Conservation (phyloP, 2,797 vertebrate species). For the Coregonus suidteri region DNA sequence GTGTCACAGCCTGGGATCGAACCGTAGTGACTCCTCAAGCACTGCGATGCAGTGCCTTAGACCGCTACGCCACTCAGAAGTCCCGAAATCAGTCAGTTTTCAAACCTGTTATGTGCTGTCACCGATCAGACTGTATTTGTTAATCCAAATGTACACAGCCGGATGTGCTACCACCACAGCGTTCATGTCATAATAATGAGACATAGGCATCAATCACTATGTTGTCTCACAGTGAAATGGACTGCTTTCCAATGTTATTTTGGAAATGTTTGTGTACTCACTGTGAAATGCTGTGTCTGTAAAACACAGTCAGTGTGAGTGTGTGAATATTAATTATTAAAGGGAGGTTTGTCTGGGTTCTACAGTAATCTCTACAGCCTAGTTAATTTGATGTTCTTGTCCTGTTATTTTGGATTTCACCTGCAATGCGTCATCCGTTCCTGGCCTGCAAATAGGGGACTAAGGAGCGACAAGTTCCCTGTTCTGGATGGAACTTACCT, state of each 20-base stretch:
- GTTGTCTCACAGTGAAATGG: too few species aligned
- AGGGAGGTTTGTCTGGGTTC: conserved; percentile 49
- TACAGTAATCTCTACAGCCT: conserved; percentile 56
- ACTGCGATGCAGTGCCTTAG: too few species aligned
- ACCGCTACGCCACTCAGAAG: too few species aligned
- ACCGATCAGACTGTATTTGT: too few species aligned
- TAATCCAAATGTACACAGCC: too few species aligned
- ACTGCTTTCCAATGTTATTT: background rate
- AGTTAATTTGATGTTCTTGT: conserved; percentile 63
- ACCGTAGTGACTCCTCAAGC: too few species aligned
- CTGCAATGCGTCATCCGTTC: conserved; percentile 68
- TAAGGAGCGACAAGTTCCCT: conserved; percentile 37
- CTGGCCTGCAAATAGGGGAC: conserved; percentile 50
- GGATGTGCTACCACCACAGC: too few species aligned
- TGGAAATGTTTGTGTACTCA: conserved; percentile 44
- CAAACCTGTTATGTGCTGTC: too few species aligned
- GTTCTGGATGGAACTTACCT: conserved; percentile 20
- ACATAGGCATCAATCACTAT: too few species aligned
- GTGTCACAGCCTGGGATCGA: too few species aligned
- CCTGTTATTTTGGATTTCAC: conserved; percentile 58
- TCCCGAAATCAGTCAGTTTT: too few species aligned
- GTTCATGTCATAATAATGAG: too few species aligned
- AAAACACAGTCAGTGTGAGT: conserved; percentile 51
- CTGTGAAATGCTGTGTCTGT: conserved; percentile 65
- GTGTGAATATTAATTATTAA: conserved; percentile 69